Percentiles rank a stretch among this genome's conserved stretches.
phyloP scores from a whole-genome alignment of 64 coral and sea anemone species.

The Montipora sp. region DNA sequence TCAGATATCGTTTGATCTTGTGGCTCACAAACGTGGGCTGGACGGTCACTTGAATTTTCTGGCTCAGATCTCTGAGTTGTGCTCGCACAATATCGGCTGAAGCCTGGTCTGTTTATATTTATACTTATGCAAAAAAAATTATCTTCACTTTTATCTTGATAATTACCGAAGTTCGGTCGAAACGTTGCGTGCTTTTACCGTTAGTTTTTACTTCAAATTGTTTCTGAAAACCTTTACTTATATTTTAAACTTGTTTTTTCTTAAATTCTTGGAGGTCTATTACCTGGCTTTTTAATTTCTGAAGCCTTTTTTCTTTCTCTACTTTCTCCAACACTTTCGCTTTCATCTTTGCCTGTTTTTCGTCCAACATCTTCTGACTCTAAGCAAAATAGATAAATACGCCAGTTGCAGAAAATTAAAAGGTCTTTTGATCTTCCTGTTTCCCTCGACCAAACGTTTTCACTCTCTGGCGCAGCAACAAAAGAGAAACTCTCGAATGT shows the following conservation, averaged over 20 bases:
- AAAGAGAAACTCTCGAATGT: too few species aligned
- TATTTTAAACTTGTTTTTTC: not conserved
- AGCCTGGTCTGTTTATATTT: too few species aligned
- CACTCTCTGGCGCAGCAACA: not conserved
- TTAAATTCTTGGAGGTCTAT: not conserved
- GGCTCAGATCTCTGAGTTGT: too few species aligned
- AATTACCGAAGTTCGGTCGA: too few species aligned
- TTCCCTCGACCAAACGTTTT: not conserved
- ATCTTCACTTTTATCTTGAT: too few species aligned
- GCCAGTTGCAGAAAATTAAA: not conserved
- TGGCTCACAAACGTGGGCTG: too few species aligned
- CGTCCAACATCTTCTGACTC: constrained; percentile 81
- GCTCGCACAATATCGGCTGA: too few species aligned
- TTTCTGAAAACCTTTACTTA: not conserved
- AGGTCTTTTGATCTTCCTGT: not conserved
- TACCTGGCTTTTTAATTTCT: constrained; percentile 96
- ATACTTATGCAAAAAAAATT: too few species aligned
- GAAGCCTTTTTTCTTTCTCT: constrained; percentile 90
- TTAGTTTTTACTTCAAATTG: too few species aligned
- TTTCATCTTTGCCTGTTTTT: constrained; percentile 71
- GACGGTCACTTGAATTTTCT: too few species aligned
- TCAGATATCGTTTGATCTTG: too few species aligned
- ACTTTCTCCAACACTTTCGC: constrained; percentile 71
- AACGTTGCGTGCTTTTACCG: too few species aligned
- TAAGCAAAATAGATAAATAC: not conserved